These are phyloP conservation scores for Cyclophora albipunctata DNA, from an alignment of 2,888 invertebrate genomes.

Conservation along the genomic window DNA sequence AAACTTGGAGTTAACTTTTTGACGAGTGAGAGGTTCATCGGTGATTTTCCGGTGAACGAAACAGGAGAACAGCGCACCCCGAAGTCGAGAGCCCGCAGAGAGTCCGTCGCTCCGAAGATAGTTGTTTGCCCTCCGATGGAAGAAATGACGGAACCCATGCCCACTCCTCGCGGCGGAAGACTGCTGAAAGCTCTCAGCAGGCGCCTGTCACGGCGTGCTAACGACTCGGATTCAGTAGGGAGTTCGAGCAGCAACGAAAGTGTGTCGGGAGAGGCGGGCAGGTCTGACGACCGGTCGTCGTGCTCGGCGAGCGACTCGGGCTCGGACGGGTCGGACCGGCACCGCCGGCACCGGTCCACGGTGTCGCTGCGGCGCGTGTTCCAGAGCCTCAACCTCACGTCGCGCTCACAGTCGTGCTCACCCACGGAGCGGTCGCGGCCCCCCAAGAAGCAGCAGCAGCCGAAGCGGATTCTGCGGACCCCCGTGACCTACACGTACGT, in stretches of 20 bases:
- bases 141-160: slow-evolving; percentile 73
- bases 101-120: slow-evolving; percentile 60
- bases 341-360: slow-evolving; percentile 69
- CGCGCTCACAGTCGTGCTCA: slow-evolving; percentile 79
- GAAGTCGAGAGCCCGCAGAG: slow-evolving; percentile 39
- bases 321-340: slow-evolving; percentile 75
- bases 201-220: slow-evolving; percentile 74
- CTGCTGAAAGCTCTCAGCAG: slow-evolving; percentile 80
- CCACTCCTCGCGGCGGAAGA: slow-evolving; percentile 75
- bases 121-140: slow-evolving; percentile 68
- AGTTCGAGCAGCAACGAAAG: slow-evolving; percentile 68
- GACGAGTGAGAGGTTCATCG: slow-evolving; percentile 49
- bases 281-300: slow-evolving; percentile 61
- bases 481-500: slow-evolving; percentile 88
- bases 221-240: slow-evolving; percentile 54
- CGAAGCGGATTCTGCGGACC: slow-evolving; percentile 84
- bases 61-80: slow-evolving; percentile 33
- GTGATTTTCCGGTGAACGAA: slow-evolving; percentile 45
- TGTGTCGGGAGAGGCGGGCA: slow-evolving; percentile 53
- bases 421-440: slow-evolving; percentile 61
- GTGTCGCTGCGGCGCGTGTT: slow-evolving; percentile 83
- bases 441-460: slow-evolving; percentile 77
- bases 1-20: slow-evolving; percentile 48
- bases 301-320: slow-evolving; percentile 78
- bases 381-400: slow-evolving; percentile 78